Evolutionary conservation across 2,113 vertebrate species (phyloP).

Genomic region (Gadus chalcogrammus): DNA sequence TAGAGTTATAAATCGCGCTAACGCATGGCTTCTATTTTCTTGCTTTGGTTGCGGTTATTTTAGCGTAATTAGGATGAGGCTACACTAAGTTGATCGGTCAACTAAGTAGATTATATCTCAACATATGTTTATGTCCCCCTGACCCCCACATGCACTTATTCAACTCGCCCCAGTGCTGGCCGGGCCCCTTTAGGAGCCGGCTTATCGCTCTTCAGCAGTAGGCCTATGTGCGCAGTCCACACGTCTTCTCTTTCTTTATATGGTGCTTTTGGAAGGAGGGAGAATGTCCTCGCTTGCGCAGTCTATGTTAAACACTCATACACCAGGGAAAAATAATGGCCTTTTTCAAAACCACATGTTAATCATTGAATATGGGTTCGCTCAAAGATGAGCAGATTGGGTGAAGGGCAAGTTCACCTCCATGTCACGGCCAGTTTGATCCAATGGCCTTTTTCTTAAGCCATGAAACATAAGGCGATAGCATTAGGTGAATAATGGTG

Average conservation of each 20-base stretch:
- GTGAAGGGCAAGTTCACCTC: too few relatives aligned
- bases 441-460: too few relatives aligned
- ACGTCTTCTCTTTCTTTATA: slow-evolving; percentile 63
- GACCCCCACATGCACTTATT: neutral
- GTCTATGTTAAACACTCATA: slow-evolving; percentile 40
- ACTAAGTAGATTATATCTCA: slow-evolving; percentile 69
- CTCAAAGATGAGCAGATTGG: too few relatives aligned
- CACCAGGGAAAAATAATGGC: slow-evolving; percentile 20
- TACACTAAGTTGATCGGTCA: slow-evolving; percentile 54
- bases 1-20: slow-evolving; percentile 13
- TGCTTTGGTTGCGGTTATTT: slow-evolving; percentile 46
- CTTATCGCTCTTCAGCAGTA: slow-evolving; percentile 8
- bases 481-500: too few relatives aligned
- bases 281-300: slow-evolving; percentile 54
- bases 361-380: too few relatives aligned
- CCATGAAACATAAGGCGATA: too few relatives aligned
- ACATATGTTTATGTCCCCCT: slow-evolving; percentile 51
- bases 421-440: too few relatives aligned
- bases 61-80: slow-evolving; percentile 52
- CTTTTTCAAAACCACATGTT: slow-evolving; percentile 23
- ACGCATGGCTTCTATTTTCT: slow-evolving; percentile 27
- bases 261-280: slow-evolving; percentile 55
- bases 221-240: slow-evolving; percentile 3
- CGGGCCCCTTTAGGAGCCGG: slow-evolving; percentile 22
- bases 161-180: neutral